Conservation (phyloP, 2,888 invertebrate genomes). For the Ornithoptera alexandrae region DNA sequence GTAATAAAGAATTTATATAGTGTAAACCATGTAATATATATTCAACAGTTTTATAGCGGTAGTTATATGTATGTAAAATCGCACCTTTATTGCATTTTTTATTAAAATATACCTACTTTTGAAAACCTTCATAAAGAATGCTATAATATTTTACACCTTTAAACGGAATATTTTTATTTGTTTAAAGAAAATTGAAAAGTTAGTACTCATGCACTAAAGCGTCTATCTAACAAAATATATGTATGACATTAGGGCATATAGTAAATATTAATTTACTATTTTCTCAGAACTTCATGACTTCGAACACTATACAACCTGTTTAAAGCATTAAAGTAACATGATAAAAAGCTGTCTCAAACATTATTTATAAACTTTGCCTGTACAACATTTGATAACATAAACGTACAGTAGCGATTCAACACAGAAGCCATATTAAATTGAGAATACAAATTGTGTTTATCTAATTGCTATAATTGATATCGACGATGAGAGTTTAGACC, state of each 20-base stretch:
- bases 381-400: no score
- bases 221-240: no score
- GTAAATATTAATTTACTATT: no score
- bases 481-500: neutral
- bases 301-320: neutral
- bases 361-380: neutral
- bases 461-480: neutral
- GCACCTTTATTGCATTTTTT: no score
- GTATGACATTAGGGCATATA: no score
- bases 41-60: neutral
- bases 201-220: no score
- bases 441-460: conserved; percentile 2
- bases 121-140: no score
- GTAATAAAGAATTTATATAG: neutral
- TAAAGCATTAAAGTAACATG: neutral
- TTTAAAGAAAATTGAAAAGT: no score
- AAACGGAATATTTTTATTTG: no score
- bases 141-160: no score
- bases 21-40: neutral
- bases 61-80: no score
- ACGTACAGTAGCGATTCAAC: neutral
- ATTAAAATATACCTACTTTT: no score
- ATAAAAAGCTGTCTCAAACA: neutral
- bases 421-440: neutral
- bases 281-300: neutral